Base-by-base conservation (phyloP, 2,888 invertebrate species). In the Philhelius pedissequus region DNA sequence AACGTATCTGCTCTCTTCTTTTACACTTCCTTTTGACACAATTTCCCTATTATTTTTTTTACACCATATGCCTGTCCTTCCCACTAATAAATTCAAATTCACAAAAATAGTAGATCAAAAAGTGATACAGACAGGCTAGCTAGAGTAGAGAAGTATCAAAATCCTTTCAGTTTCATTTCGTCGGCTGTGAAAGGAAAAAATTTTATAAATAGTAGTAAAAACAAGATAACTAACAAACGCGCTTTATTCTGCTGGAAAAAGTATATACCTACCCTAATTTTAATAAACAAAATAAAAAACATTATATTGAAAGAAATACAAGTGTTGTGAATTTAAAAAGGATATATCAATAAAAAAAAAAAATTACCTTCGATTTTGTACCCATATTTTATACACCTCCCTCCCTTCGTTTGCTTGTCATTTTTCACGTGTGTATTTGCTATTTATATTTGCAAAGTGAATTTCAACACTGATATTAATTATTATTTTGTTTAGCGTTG, bases 161-260 rank as follows among this genome's bases (percentile, higher is more conserved):
- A 73, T 66, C 69, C 58, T 69, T 83, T 83, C 78, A 83, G 78
- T 83, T 83, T 78, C 74, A 50, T 70, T 70, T 83, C 58, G 78
- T 83, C 62, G 83, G 78, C 74, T 83, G 83, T 83, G 83, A 78
- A 50, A 11, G 30, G 11, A 83, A 74, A 73, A 66, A 77, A 62
- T 73, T 15, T 20, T 22, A 18, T n/a, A 18, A 27, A n/a, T 38
- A 69, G 32, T n/a, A 38, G 62, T 66, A 45, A 6, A 6, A 56
- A 27, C 5, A 18, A 40, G 11, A 40, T 43, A 43, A 13, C 38
- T 8, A 13, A 35, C 20, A 35, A 35, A 35, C 58, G 38, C 60
- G 40, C 27, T 15, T 50, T 60, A 9, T 52, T 62, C 56, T 43
- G n/a, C 50, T 30, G 25, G 25, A 58, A 50, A 40, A 15, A 35